Evolutionary conservation across 2,797 vertebrate species (phyloP), one percentile per base, ranked within the genome.

Genomic region (Ciconia nigra): DNA sequence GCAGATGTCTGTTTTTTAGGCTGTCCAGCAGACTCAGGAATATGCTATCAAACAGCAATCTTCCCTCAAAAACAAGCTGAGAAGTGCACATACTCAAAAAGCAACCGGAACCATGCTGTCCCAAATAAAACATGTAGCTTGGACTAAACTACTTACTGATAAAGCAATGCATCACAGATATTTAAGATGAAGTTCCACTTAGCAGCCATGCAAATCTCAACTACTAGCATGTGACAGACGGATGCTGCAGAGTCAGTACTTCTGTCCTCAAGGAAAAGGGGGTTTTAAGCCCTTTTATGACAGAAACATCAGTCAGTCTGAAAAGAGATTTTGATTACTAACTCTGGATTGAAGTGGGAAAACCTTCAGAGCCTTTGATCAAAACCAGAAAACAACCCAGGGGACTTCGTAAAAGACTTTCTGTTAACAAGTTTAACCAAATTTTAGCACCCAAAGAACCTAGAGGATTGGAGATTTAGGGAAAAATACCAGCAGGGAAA

Each of bases 321-420:
- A 91, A 91, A 92, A 82, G 74, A 83, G 18, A 77, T 78, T 92
- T 65, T 92, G 67, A 74, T 87, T 54, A 71, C 89, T 91, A 80
- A 92, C 52, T 83, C 54, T 42, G 51, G 46, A 79, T 37, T 93
- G 61, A 91, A 93, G 74, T 15, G 14, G 41, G n/a, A 74, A 96
- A 89, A 57, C 29, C 9, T 15, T 71, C 47, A 42, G 7, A 83
- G 67, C 10, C 79, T 94, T 94, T 86, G 74, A 96, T 92, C 35
- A 67, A 90, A 92, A 44, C 7, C 62, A 93, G 44, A 92, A 95
- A 96, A 89, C 52, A 91, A 91, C 78, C 44, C 52, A 49, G 35
- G 31, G 61, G 89, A 74, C 44, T 81, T 87, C 9, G 67, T 39
- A 59, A 61, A 74, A 78, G 12, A 92, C 44, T 76, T 85, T 47